phyloP scores from a whole-genome alignment of 2,888 invertebrate species.

The Drosophila rellima region DNA sequence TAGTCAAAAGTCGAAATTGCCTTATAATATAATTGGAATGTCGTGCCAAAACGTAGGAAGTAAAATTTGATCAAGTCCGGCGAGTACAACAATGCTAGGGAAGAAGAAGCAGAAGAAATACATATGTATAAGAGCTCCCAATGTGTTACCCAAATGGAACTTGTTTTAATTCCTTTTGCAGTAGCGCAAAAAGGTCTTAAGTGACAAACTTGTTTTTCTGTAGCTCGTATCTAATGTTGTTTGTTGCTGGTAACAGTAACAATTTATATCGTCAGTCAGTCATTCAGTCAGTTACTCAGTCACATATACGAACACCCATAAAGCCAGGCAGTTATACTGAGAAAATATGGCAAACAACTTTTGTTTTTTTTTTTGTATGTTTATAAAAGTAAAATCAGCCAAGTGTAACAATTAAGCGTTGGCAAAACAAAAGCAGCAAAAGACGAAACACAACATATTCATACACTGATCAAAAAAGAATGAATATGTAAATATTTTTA shows the following conservation, averaged over 20 bases:
- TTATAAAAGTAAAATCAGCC: conserved; percentile 80
- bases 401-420: conserved; percentile 81
- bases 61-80: conserved; percentile 41
- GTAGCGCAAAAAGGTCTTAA: conserved; percentile 74
- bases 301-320: conserved; percentile 20
- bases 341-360: conserved; percentile 78
- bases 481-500: not conserved
- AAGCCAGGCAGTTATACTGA: conserved; percentile 35
- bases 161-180: conserved; percentile 72
- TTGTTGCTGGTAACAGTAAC: conserved; percentile 45
- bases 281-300: conserved; percentile 36
- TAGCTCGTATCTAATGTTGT: conserved; percentile 59
- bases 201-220: conserved; percentile 73
- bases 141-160: conserved; percentile 60
- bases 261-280: conserved; percentile 37
- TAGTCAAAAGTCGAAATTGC: conserved; percentile 13
- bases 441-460: conserved; percentile 20
- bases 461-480: conserved; percentile 13
- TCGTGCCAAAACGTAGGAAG: conserved; percentile 62
- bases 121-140: conserved; percentile 37
- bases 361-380: conserved; percentile 71
- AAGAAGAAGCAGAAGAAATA: conserved; percentile 20
- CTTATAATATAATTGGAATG: conserved; percentile 53
- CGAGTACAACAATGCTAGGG: conserved; percentile 15
- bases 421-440: conserved; percentile 61